These are phyloP conservation scores for Ips nitidus DNA, from an alignment of 1,140 invertebrate genomes.

Conservation along the genomic window DNA sequence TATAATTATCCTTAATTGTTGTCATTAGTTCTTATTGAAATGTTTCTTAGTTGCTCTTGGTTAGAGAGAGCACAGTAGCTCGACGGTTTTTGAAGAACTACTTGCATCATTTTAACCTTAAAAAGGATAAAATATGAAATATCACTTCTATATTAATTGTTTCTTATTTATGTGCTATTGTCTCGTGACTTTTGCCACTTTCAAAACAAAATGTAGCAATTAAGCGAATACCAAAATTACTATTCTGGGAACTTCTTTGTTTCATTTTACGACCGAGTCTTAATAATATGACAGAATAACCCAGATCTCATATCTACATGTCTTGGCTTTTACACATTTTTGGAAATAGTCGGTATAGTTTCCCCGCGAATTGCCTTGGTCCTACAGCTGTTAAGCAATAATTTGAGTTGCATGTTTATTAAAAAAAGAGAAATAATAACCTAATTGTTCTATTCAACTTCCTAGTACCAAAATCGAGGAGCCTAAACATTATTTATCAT, in stretches of 20 bases:
- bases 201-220: conserved; percentile 31
- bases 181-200: conserved; percentile 30
- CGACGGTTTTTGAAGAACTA: no score
- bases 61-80: no score
- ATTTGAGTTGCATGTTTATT: no score
- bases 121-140: conserved; percentile 12
- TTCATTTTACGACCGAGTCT: conserved; percentile 19
- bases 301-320: conserved; percentile 21
- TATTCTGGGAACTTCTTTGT: conserved; percentile 32
- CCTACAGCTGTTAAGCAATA: no score
- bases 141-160: conserved; percentile 26
- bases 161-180: conserved; percentile 28
- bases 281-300: conserved; percentile 30
- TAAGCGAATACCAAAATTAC: conserved; percentile 21
- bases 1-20: no score
- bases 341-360: background rate
- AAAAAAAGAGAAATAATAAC: no score
- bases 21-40: no score
- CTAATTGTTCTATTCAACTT: background rate
- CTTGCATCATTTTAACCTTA: no score
- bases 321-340: background rate
- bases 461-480: background rate
- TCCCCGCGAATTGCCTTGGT: no score
- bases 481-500: conserved; percentile 1
- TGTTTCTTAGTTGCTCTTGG: no score